Evolutionary conservation across 2,888 invertebrate species (phyloP).

Genomic region (Dorcus hopei): DNA sequence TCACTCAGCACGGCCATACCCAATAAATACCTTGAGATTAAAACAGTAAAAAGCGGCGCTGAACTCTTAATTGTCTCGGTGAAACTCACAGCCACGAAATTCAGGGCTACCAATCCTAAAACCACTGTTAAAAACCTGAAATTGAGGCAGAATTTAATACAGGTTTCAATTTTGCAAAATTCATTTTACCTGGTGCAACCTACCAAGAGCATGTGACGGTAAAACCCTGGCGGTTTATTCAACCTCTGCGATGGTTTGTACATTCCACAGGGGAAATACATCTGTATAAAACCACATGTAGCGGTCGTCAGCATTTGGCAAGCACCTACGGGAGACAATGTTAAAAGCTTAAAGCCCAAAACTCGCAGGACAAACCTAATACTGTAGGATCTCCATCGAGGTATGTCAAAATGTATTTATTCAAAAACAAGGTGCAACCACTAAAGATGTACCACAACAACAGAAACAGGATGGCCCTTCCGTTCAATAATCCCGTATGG

Average conservation of each 20-base stretch:
- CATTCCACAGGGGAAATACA: conserved; percentile 72
- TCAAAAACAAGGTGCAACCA: conserved; percentile 71
- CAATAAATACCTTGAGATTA: conserved; percentile 64
- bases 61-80: conserved; percentile 80
- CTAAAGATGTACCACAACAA: conserved; percentile 75
- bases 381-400: conserved; percentile 71
- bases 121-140: conserved; percentile 69
- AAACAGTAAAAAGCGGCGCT: conserved; percentile 74
- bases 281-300: conserved; percentile 69
- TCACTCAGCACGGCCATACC: conserved; percentile 44
- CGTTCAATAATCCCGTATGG: conserved; percentile 53
- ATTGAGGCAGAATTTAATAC: conserved; percentile 15
- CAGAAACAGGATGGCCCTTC: conserved; percentile 60
- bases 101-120: conserved; percentile 68
- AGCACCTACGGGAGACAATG: conserved; percentile 54
- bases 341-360: neutral
- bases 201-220: conserved; percentile 69
- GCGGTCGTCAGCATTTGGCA: conserved; percentile 75
- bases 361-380: conserved; percentile 52
- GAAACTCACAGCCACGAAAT: conserved; percentile 77
- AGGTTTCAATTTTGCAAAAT: neutral
- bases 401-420: conserved; percentile 73
- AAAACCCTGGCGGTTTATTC: conserved; percentile 65
- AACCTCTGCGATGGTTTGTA: conserved; percentile 59
- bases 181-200: conserved; percentile 62